Conservation (phyloP, 2,888 invertebrate species). For the Ariolimax columbianus region DNA sequence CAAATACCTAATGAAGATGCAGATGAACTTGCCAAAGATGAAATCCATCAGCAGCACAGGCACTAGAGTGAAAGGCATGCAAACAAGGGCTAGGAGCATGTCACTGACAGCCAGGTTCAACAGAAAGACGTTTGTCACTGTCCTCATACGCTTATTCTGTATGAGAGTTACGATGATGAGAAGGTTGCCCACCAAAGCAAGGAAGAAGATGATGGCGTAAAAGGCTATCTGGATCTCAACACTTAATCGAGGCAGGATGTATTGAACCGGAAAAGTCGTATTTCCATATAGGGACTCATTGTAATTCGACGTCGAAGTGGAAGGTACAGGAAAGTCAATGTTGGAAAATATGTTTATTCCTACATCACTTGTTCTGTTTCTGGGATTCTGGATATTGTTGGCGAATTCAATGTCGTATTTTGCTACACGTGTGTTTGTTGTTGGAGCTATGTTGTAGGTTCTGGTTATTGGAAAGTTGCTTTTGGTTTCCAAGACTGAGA, state of each 20-base stretch:
- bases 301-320: background rate
- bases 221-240: constrained; percentile 82
- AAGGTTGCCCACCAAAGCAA: constrained; percentile 88
- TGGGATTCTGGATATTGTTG: background rate
- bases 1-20: constrained; percentile 86
- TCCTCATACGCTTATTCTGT: constrained; percentile 81
- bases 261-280: background rate
- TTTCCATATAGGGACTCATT: constrained; percentile 14
- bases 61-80: constrained; percentile 88
- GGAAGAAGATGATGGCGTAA: constrained; percentile 87
- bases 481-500: background rate
- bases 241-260: constrained; percentile 51
- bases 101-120: constrained; percentile 84
- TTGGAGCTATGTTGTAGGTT: no score
- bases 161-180: constrained; percentile 85
- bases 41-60: constrained; percentile 85
- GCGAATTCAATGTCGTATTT: constrained; percentile 3
- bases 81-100: constrained; percentile 89
- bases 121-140: constrained; percentile 81
- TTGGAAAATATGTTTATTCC: background rate
- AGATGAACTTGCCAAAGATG: constrained; percentile 87
- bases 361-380: background rate
- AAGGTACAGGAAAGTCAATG: no score
- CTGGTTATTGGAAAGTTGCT: background rate
- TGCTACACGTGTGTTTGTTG: background rate